Evolutionary conservation across 2,797 vertebrate species (phyloP).

Genomic region (Crossoptilon crossoptilon): DNA sequence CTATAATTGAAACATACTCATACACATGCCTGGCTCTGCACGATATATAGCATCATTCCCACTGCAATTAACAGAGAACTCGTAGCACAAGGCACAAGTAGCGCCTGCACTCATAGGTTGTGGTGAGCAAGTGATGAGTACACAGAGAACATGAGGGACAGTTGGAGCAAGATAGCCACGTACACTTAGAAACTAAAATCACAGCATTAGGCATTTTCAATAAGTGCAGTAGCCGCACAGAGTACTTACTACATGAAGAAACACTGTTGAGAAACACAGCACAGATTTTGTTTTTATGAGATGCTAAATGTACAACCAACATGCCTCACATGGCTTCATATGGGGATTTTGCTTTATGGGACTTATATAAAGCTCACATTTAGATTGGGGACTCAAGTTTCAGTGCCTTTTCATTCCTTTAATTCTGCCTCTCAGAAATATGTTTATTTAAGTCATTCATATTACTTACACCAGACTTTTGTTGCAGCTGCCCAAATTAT

Average conservation of each 20-base stretch:
- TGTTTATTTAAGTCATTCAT: background rate
- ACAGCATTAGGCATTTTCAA: background rate
- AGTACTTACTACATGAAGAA: background rate
- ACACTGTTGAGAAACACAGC: background rate
- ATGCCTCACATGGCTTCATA: background rate
- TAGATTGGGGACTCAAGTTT: background rate
- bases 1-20: background rate
- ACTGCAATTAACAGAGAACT: background rate
- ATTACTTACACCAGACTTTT: background rate
- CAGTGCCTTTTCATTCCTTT: background rate
- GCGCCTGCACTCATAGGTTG: background rate
- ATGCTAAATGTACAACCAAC: background rate
- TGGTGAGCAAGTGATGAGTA: background rate
- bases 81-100: background rate
- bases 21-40: background rate
- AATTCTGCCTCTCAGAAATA: background rate
- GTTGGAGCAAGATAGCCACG: background rate
- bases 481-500: background rate
- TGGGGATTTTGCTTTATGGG: background rate
- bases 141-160: background rate
- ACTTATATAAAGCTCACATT: background rate
- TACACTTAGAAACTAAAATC: background rate
- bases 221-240: background rate
- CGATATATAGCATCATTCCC: background rate
- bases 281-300: background rate